Conservation (phyloP, 2,113 vertebrate species). For the Myodes glareolus region DNA sequence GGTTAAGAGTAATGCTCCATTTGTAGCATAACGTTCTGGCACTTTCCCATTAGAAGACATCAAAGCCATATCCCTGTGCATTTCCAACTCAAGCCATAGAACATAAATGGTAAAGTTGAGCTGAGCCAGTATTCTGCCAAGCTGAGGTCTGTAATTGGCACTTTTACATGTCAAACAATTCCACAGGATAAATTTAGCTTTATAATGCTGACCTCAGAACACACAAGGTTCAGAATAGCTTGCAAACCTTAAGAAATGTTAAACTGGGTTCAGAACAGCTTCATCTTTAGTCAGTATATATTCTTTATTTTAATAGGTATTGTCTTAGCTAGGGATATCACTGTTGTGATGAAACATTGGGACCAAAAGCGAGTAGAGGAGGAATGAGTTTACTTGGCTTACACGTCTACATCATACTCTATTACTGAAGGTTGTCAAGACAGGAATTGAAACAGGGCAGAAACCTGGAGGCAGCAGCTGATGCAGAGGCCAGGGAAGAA, state of each 20-base stretch:
- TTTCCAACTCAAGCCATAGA: constrained; percentile 49
- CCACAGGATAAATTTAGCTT: constrained; percentile 18
- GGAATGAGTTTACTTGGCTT: not conserved
- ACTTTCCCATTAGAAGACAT: constrained; percentile 30
- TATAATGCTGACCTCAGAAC: constrained; percentile 20
- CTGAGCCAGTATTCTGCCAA: constrained; percentile 35
- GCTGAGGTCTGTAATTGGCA: not conserved
- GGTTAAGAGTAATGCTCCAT: constrained; percentile 39
- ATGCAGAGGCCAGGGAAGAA: not conserved
- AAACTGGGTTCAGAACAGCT: not conserved
- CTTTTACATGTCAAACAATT: constrained; percentile 18
- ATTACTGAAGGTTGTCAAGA: not conserved
- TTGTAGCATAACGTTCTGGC: constrained; percentile 24
- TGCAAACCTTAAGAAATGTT: constrained; percentile 40
- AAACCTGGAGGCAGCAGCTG: not conserved
- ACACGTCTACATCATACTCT: not conserved
- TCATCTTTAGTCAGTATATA: constrained; percentile 13
- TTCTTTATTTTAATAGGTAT: constrained; percentile 21
- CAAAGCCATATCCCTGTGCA: not conserved
- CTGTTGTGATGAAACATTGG: not conserved
- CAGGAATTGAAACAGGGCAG: not conserved
- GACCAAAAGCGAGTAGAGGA: not conserved
- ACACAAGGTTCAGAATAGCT: not conserved
- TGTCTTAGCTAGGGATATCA: not conserved
- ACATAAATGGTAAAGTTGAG: constrained; percentile 23